These are phyloP conservation scores for Perizoma affinitatum DNA, from an alignment of 2,888 invertebrate species.

Conservation along the genomic window DNA sequence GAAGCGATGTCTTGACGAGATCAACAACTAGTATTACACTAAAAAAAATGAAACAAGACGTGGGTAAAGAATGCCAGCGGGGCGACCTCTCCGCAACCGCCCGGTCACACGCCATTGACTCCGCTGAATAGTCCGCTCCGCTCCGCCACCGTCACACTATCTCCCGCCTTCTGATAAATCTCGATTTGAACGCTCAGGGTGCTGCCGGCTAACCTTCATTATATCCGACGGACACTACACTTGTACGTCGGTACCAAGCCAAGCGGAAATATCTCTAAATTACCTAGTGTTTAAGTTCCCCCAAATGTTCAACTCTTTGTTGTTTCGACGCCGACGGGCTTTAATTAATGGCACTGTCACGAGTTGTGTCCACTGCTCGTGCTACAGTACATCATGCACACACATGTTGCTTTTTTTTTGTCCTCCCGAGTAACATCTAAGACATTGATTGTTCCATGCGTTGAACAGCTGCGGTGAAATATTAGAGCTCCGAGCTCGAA, in stretches of 20 bases:
- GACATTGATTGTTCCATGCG: conserved; percentile 65
- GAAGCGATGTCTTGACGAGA: conserved; percentile 46
- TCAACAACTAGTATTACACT: conserved; percentile 52
- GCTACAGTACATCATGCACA: conserved; percentile 58
- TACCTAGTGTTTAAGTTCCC: conserved; percentile 29
- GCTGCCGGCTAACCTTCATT: conserved; percentile 53
- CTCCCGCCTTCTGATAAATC: conserved; percentile 64
- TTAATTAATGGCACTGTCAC: conserved; percentile 56
- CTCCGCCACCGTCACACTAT: conserved; percentile 65
- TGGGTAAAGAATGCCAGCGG: conserved; percentile 75
- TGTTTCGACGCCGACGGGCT: conserved; percentile 43
- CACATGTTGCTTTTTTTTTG: conserved; percentile 72
- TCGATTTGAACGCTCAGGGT: conserved; percentile 59
- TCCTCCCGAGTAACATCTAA: conserved; percentile 62
- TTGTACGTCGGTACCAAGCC: conserved; percentile 30
- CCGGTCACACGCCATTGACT: conserved; percentile 81
- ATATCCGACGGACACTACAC: conserved; percentile 41
- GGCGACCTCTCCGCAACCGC: conserved; percentile 68
- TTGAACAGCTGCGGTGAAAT: conserved; percentile 70
- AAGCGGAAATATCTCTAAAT: conserved; percentile 37
- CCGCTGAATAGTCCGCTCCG: conserved; percentile 71
- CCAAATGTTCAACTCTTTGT: conserved; percentile 27
- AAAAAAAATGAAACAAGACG: conserved; percentile 66
- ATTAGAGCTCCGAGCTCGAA: conserved; percentile 56
- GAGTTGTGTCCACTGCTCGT: conserved; percentile 62